phyloP scores from a whole-genome alignment of 2,113 vertebrate genomes.

The Nanorana parkeri region DNA sequence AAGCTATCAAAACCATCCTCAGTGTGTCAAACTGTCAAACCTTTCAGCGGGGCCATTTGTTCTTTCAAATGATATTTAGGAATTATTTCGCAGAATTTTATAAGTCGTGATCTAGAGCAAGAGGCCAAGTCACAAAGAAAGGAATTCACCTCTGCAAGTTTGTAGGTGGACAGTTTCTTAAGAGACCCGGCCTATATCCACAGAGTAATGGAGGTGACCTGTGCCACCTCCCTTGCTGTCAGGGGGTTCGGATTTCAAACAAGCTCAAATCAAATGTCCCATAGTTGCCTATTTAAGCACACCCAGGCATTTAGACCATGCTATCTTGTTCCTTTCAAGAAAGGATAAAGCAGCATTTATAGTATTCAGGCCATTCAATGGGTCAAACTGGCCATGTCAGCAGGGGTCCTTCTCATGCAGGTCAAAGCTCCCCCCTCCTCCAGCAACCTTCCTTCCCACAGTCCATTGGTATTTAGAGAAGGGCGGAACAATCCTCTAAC shows the following conservation, averaged over 20 bases:
- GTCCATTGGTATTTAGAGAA: slow-evolving; percentile 32
- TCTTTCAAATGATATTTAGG: slow-evolving; percentile 84
- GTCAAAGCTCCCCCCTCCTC: slow-evolving; percentile 71
- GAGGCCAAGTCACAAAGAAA: slow-evolving; percentile 76
- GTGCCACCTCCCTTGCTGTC: slow-evolving; percentile 82
- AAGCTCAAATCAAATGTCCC: slow-evolving; percentile 78
- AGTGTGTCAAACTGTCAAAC: slow-evolving; percentile 81
- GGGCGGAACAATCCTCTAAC: slow-evolving; percentile 30
- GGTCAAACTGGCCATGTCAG: slow-evolving; percentile 79
- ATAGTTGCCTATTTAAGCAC: slow-evolving; percentile 82
- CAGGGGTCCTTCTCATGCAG: slow-evolving; percentile 78
- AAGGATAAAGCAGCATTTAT: slow-evolving; percentile 89
- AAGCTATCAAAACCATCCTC: slow-evolving; percentile 73
- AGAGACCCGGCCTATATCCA: slow-evolving; percentile 74
- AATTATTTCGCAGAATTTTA: slow-evolving; percentile 81
- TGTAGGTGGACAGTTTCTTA: slow-evolving; percentile 76
- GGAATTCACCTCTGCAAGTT: slow-evolving; percentile 81
- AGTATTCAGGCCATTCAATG: slow-evolving; percentile 91
- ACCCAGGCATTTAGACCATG: slow-evolving; percentile 83
- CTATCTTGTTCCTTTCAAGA: slow-evolving; percentile 85
- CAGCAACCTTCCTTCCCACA: slow-evolving; percentile 50
- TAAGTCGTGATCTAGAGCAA: slow-evolving; percentile 79
- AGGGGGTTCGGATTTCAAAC: slow-evolving; percentile 85
- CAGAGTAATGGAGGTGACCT: slow-evolving; percentile 83
- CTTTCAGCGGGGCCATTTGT: slow-evolving; percentile 77